phyloP scores from a whole-genome alignment of 2,888 invertebrate genomes.

The Drosophila basisetae region DNA sequence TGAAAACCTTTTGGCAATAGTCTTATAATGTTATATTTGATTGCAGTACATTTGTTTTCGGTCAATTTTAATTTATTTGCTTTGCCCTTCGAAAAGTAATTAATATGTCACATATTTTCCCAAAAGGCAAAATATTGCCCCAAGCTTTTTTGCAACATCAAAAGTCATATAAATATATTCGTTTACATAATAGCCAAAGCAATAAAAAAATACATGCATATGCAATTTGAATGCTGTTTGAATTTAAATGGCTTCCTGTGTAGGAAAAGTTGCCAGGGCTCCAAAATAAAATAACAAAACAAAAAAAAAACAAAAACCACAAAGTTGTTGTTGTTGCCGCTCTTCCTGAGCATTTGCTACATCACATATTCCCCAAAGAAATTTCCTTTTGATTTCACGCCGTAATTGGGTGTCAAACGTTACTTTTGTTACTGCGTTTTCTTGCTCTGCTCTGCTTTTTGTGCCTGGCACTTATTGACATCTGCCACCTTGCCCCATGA shows the following conservation, averaged over 20 bases:
- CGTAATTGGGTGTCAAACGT: slow-evolving; percentile 80
- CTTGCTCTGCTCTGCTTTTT: slow-evolving; percentile 41
- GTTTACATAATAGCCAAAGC: slow-evolving; percentile 25
- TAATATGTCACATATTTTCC: slow-evolving; percentile 51
- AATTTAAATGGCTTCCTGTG: slow-evolving; percentile 42
- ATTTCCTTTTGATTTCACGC: slow-evolving; percentile 78
- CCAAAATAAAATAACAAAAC: neutral
- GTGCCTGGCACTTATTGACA: slow-evolving; percentile 74
- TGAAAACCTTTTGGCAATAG: neutral
- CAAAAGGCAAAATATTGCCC: slow-evolving; percentile 28
- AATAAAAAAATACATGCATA: slow-evolving; percentile 11
- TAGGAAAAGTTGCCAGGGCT: slow-evolving; percentile 10
- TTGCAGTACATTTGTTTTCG: slow-evolving; percentile 35
- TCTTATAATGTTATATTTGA: slow-evolving; percentile 38
- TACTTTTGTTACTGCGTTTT: slow-evolving; percentile 71
- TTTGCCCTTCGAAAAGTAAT: slow-evolving; percentile 42
- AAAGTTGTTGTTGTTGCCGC: slow-evolving; percentile 3
- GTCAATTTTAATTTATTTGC: slow-evolving; percentile 31
- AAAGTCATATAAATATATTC: slow-evolving; percentile 47
- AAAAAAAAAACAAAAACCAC: neutral
- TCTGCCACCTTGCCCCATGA: slow-evolving; percentile 66
- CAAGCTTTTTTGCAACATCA: slow-evolving; percentile 39
- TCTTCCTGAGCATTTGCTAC: slow-evolving; percentile 7
- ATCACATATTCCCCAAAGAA: slow-evolving; percentile 58
- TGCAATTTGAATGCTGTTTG: slow-evolving; percentile 29